Conservation (phyloP, 2,888 invertebrate species). For the Hydrotaea diabolus region DNA sequence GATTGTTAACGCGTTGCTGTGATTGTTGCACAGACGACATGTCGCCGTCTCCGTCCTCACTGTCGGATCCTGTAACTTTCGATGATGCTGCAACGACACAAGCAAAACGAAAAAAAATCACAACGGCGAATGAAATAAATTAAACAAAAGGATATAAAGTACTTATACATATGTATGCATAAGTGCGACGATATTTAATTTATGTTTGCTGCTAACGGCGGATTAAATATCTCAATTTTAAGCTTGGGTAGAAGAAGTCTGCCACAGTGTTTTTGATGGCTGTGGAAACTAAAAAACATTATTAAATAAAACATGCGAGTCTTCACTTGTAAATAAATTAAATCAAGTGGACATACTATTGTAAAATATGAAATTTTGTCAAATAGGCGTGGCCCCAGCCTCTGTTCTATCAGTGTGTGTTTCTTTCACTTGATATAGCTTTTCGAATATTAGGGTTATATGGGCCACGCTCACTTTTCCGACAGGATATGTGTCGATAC, state of each 20-base stretch:
- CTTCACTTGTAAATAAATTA: no score
- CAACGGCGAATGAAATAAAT: constrained; percentile 23
- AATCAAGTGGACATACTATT: no score
- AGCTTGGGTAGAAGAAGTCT: not conserved
- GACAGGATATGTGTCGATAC: no score
- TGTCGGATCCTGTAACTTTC: constrained; percentile 68
- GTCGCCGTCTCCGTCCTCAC: constrained; percentile 66
- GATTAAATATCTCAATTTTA: constrained; percentile 29
- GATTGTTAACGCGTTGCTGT: constrained; percentile 39
- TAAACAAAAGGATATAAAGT: constrained; percentile 34
- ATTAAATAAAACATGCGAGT: no score
- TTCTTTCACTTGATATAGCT: no score
- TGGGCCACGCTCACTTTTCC: no score
- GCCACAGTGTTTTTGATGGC: not conserved
- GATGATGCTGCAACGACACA: constrained; percentile 59
- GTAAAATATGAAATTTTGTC: no score
- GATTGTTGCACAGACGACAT: constrained; percentile 32
- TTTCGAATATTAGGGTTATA: no score
- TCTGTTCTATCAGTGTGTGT: no score
- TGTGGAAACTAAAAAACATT: no score
- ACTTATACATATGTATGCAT: not conserved
- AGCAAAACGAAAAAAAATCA: constrained; percentile 38
- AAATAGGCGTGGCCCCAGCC: no score
- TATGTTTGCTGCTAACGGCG: constrained; percentile 1
- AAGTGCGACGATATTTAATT: constrained; percentile 20